A percentile compares a stretch with the other conserved stretches of the same genome.
phyloP scores from a whole-genome alignment of 2,797 vertebrate species.

The Tangara arthus region DNA sequence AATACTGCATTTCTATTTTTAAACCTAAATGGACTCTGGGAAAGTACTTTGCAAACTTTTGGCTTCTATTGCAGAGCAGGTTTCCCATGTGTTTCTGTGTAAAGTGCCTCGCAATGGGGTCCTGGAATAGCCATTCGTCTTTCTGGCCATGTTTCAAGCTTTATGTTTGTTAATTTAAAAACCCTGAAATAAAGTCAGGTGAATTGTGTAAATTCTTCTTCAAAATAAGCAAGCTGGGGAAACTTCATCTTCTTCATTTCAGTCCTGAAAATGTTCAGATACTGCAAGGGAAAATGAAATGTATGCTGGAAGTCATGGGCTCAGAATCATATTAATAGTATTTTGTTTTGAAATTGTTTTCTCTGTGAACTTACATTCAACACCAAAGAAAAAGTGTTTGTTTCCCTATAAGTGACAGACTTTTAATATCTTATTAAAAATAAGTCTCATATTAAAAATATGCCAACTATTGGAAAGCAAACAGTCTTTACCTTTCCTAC shows the following conservation, averaged over 20 bases:
- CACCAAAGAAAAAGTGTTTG: not conserved
- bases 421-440: not conserved
- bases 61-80: not conserved
- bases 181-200: not conserved
- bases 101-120: not conserved
- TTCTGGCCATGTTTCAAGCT: not conserved
- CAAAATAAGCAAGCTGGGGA: not conserved
- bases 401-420: not conserved
- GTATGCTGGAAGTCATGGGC: not conserved
- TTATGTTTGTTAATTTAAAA: not conserved
- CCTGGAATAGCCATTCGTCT: not conserved
- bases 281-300: not conserved
- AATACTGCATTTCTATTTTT: slow-evolving; percentile 65
- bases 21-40: slow-evolving; percentile 60
- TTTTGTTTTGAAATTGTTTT: not conserved
- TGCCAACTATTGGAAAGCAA: not conserved
- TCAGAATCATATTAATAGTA: not conserved
- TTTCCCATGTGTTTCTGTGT: slow-evolving; percentile 19
- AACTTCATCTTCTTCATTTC: not conserved
- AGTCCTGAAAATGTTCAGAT: not conserved
- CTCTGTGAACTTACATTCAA: not conserved
- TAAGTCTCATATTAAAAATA: not conserved
- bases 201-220: not conserved
- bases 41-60: slow-evolving; percentile 55
- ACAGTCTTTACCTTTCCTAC: not conserved